phyloP scores from a whole-genome alignment of 23 tunicate species.

The Phallusia fumigata region DNA sequence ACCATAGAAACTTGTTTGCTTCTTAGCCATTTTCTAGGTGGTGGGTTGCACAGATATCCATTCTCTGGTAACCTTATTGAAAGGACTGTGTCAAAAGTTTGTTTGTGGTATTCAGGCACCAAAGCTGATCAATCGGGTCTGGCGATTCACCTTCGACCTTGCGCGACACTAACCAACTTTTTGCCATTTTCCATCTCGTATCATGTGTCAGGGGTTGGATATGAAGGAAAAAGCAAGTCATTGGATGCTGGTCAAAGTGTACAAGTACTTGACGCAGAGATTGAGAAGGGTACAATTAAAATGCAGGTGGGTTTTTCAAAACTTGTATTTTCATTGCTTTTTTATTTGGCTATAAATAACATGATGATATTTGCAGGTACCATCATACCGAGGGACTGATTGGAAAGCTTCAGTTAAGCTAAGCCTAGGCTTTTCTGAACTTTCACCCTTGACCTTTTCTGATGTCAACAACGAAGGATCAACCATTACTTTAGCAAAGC shows the following conservation, averaged over 20 bases:
- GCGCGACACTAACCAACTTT: conserved; percentile 44
- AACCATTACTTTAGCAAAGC: conserved; percentile 55
- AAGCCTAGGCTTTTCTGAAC: conserved; percentile 18
- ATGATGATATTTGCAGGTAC: neutral
- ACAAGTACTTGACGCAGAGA: conserved; percentile 50
- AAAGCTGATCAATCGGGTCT: conserved; percentile 21
- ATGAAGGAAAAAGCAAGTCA: conserved; percentile 19
- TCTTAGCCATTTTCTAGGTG: too few relatives aligned
- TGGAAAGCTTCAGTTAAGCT: conserved; percentile 36
- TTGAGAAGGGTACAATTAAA: conserved; percentile 37
- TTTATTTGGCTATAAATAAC: too few relatives aligned
- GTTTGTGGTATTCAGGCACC: neutral
- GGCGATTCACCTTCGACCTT: conserved; percentile 49
- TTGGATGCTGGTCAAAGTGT: conserved; percentile 49
- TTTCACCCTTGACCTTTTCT: conserved; percentile 58
- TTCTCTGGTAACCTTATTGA: too few relatives aligned
- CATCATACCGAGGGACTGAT: conserved; percentile 21
- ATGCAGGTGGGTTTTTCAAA: conserved; percentile 19
- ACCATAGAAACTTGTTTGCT: too few relatives aligned
- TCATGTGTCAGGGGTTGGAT: neutral
- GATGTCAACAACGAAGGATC: conserved; percentile 2
- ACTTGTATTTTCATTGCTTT: neutral
- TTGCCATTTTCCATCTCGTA: conserved; percentile 54
- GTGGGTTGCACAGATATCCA: too few relatives aligned
- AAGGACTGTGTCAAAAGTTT: too few relatives aligned